Base-by-base conservation (phyloP, 1,140 invertebrate genomes). In the Drosophila kurseongensis region DNA sequence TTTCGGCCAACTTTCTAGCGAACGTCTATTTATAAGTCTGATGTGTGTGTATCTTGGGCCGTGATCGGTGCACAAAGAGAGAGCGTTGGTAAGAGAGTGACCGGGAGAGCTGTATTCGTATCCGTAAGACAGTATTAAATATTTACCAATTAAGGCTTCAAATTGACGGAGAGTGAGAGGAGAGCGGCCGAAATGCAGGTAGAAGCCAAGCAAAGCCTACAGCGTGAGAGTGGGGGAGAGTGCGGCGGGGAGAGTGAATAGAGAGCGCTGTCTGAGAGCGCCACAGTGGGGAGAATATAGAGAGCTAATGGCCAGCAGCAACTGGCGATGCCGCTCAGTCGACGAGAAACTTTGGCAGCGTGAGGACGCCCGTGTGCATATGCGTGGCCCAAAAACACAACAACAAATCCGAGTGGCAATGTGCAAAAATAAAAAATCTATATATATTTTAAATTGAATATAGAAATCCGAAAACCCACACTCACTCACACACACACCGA, bases 381-480 rank as follows among this genome's bases (percentile, higher is more conserved):
- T 61, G 48, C 48, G 48, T 75, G 67, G 41, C 42, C 40, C 47
- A 8, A 27, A 32, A 51, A 55, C 63, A 57, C 51, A 76, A 61
- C 57, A 55, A 50, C 54, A 76, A 76, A 42, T 18, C 52, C 51
- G 50, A 59, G 45, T 66, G 67, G 83, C 83, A 86, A 86, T 86
- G 83, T 88, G 83, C 83, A 89, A 89, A 88, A 89, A 89, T 88
- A 83, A 89, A 82, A 80, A 89, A 83, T 83, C 83, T 88, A 88
- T 79, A 88, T 86, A 86, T 86, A 88, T 88, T 89, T 72, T 88
- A 80, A 88, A 83, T 88, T 89, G 40, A 89, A 83, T 89, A 74
- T 74, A 84, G 65, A 75, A 68, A 83, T 66, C 73, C 63, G 56
- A 82, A 76, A 63, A 75, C 63, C 74, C 45, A 78, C 76, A 57